Base-by-base conservation (phyloP, 92 coral and sea anemone genomes). In the Palythoa grandis region DNA sequence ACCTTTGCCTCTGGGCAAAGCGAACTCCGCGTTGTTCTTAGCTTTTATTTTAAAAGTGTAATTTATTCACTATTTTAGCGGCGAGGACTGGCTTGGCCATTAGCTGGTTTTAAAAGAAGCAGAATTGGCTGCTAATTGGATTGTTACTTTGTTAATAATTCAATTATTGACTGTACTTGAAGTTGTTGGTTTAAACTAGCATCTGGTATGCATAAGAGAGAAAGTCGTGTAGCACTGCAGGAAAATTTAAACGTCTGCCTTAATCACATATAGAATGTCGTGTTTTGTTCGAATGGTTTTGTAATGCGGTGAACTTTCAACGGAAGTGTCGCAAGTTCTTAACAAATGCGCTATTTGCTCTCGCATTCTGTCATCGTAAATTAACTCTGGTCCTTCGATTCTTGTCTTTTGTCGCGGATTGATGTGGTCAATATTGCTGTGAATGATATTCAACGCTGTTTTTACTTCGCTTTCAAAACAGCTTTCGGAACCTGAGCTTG, bases 271-370 rank as follows among this genome's bases (percentile, higher is more conserved):
- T 22, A 90, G 52, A 3, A 76, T 86, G 67, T 90, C 92, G 57
- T 86, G 84, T 82, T 76, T 82, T 17, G 90, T 90, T 38, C 79
- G 87, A 25, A 90, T 86, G 12, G 87, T 86, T 60, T 90, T 90
- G 75, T 90, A 87, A 43, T 58, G 82, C 24, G 86, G 60, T 23
- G 60, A 38, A 65, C 74, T 66, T 66, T 80, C 85, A 35, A 25
- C 37, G 74, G 73, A 80, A 66, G 43, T 65, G 58, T 80, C 74
- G 48, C 85, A 80, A 15, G 39, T 80, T 66, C 35, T 47, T 52
- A 80, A 20, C 67, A 70, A 66, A 43, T 63, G 61, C 20, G 52
- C 66, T 66, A 80, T 80, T 80, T 80, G 47, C 74, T 80, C 60
- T 23, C 70, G 67, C 73, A 65, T 50, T 66, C 50, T 47, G n/a